These are phyloP conservation scores for Pachycephala philippinensis DNA, from an alignment of 2,113 vertebrate genomes.

Conservation along the genomic window DNA sequence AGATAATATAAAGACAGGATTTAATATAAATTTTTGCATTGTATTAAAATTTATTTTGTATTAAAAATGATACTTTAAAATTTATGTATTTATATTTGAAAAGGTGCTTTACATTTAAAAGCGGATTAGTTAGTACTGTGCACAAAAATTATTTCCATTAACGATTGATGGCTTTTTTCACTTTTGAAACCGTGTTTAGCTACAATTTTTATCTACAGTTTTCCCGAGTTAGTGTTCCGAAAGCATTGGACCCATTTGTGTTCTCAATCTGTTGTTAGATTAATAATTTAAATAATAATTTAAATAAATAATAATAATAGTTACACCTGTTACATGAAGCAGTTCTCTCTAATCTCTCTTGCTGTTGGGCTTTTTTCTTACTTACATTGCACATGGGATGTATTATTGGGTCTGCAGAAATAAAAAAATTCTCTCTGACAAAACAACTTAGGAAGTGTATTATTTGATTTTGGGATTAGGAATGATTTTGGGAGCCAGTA, in stretches of 20 bases:
- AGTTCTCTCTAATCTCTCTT: neutral
- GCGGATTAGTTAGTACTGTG: neutral
- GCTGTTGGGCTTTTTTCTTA: neutral
- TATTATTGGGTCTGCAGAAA: neutral
- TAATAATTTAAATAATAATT: too few relatives aligned
- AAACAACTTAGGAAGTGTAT: neutral
- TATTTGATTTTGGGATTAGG: neutral
- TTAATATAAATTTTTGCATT: neutral
- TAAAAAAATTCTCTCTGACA: neutral
- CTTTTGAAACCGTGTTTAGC: neutral
- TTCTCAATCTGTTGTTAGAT: rapidly evolving
- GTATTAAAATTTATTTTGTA: neutral
- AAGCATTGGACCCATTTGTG: neutral
- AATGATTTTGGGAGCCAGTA: neutral
- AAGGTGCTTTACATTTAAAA: neutral
- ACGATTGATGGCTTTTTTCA: neutral
- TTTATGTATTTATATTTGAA: neutral
- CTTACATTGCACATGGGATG: neutral
- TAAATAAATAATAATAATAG: too few relatives aligned
- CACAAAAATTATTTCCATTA: neutral
- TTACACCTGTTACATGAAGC: neutral
- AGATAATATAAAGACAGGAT: neutral
- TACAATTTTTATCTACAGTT: neutral
- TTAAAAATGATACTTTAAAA: neutral
- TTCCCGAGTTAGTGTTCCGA: neutral